Evolutionary conservation across 2,888 invertebrate species (phyloP), one percentile per base, ranked within the genome.

Genomic region (Drosophila pegasa): DNA sequence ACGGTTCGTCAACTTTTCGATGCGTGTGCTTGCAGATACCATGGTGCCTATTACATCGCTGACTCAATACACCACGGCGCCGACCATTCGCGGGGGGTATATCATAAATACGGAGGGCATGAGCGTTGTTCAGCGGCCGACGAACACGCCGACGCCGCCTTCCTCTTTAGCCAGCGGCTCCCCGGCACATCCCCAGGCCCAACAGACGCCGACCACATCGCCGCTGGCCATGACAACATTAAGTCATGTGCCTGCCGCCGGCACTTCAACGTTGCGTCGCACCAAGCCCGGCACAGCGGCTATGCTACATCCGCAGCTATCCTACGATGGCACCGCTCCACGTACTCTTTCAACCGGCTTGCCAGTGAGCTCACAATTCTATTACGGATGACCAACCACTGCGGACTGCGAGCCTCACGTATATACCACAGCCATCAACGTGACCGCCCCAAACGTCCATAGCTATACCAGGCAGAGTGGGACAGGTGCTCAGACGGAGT

Each of bases 261-360:
- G 78, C 41, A 76, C 74, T 5, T 77, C 89, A 20, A 85, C 89
- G 8, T 51, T 88, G 71, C 77, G 89, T 5, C 89, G 88, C 33
- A 58, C 75, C 10, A 84, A 81, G 33, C 67, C 76, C 20, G 80
- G 75, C 31, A 60, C 81, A 37, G 50, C 78, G 38, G 65, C 78
- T 25, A 77, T 83, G 73, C 70, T 88, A 45, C 91, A 89, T 50
- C 83, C 87, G 22, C 90, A 90, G 43, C 80, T 87, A 25, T 91
- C 91, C 14, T 92, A 92, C 63, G 92, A 92, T 63, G 92, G 92
- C 50, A 90, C 91, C 25, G 92, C 92, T 50, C 92, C 92, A 27
- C 89, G 92, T 33, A 92, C 92, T 6, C 79, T 92, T 3, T 91
- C 92, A 22, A 92, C 91, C 12, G 92, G 92, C n/a, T 82, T 92